phyloP scores from a whole-genome alignment of 2,113 vertebrate genomes.

The Lagenorhynchus albirostris region DNA sequence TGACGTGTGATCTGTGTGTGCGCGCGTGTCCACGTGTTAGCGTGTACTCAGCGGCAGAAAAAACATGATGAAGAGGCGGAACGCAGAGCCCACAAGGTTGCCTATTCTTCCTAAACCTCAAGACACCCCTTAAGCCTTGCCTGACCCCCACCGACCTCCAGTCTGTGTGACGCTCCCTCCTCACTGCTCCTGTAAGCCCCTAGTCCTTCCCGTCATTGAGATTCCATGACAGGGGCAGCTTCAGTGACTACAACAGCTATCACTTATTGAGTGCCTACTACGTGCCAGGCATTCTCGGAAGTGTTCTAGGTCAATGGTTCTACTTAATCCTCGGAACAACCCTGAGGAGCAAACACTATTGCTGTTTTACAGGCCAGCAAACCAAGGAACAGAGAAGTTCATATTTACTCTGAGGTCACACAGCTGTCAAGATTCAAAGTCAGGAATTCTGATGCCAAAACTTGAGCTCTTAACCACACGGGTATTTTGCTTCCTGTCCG shows the following conservation, averaged over 20 bases:
- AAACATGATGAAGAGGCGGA: not conserved
- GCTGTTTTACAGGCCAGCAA: not conserved
- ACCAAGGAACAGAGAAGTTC: not conserved
- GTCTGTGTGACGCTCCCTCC: rapidly evolving
- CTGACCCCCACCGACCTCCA: not conserved
- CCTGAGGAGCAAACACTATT: not conserved
- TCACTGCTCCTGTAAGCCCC: not conserved
- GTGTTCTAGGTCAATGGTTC: not conserved
- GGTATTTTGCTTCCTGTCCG: not conserved
- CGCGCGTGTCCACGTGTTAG: not conserved
- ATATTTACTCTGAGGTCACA: not conserved
- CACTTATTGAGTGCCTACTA: not conserved
- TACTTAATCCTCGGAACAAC: not conserved
- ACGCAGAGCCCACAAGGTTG: not conserved
- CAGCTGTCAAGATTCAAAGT: not conserved
- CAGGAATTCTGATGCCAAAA: not conserved
- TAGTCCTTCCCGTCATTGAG: not conserved
- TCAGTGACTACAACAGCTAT: not conserved
- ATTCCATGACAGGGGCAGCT: not conserved
- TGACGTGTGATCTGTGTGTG: not conserved
- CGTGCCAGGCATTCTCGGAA: not conserved
- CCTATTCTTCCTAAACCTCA: not conserved
- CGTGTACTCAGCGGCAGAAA: not conserved
- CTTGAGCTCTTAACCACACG: not conserved
- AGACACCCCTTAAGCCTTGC: not conserved